These are phyloP conservation scores for Trematomus loennbergii DNA, from an alignment of 2,113 vertebrate species.

Conservation along the genomic window DNA sequence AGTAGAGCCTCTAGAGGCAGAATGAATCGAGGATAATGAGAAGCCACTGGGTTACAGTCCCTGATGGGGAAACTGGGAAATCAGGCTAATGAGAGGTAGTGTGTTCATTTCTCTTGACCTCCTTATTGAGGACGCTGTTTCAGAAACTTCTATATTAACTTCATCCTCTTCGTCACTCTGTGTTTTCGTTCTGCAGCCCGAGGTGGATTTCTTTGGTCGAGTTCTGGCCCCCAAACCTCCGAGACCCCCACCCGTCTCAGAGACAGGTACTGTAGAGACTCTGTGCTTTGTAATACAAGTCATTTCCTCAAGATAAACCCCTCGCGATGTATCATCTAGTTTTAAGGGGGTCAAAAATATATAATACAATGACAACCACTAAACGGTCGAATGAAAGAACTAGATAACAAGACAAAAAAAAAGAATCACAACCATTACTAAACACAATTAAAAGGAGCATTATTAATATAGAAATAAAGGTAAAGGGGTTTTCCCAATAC, in stretches of 20 bases:
- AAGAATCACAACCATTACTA: too few relatives aligned
- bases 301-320: too few relatives aligned
- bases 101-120: constrained; percentile 44
- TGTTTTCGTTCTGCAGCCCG: constrained; percentile 74
- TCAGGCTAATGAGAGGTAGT: constrained; percentile 64
- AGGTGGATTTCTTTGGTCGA: constrained; percentile 85
- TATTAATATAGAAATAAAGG: too few relatives aligned
- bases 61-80: constrained; percentile 56
- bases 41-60: constrained; percentile 44
- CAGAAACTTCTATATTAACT: constrained; percentile 19
- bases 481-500: too few relatives aligned
- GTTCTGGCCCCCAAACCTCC: constrained; percentile 72
- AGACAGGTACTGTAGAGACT: constrained; percentile 67
- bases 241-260: constrained; percentile 41
- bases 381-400: too few relatives aligned
- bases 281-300: neutral
- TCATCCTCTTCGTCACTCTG: neutral
- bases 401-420: too few relatives aligned
- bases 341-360: too few relatives aligned
- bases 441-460: too few relatives aligned
- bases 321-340: too few relatives aligned
- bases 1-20: constrained; percentile 55
- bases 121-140: constrained; percentile 26
- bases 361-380: too few relatives aligned
- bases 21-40: constrained; percentile 72